A percentile compares a stretch with the other conserved stretches of the same genome.
Conservation (phyloP, 92 coral and sea anemone genomes). For the Paramuricea clavata region DNA sequence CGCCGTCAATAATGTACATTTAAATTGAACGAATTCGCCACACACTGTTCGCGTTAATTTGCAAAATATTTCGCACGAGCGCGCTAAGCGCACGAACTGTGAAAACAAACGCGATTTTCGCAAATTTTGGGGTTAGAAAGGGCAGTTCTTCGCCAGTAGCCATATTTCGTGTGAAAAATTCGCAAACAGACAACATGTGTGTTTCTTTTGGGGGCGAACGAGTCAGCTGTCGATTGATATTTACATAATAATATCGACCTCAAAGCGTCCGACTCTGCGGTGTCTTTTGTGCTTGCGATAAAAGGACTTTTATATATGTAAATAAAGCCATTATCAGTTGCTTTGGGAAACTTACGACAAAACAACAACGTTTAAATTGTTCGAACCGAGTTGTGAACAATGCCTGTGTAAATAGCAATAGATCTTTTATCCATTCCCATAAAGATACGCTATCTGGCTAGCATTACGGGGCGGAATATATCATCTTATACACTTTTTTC, state of each 20-base stretch:
- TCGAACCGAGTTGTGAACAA: conserved; percentile 22
- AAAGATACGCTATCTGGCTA: not conserved
- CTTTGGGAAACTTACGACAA: conserved; percentile 41
- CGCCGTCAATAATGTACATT: conserved; percentile 31
- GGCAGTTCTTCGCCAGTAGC: not conserved
- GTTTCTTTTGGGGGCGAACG: not conserved
- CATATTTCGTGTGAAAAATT: conserved; percentile 13
- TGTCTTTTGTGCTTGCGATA: conserved; percentile 44
- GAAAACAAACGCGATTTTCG: not conserved
- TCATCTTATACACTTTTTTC: not conserved
- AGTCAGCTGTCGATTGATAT: conserved; percentile 44
- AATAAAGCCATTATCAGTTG: conserved; percentile 52
- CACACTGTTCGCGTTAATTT: conserved; percentile 54
- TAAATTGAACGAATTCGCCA: conserved; percentile 39
- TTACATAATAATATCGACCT: conserved; percentile 41
- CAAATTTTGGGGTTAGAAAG: not conserved
- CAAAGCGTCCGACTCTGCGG: conserved; percentile 45
- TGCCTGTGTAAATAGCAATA: conserved; percentile 43
- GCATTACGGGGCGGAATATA: not conserved
- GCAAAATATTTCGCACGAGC: not conserved
- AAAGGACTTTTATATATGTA: conserved; percentile 58
- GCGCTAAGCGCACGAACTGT: not conserved
- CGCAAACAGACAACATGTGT: conserved; percentile 28
- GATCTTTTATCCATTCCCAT: not conserved
- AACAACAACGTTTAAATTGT: conserved; percentile 48